Percentiles rank a stretch among this genome's conserved stretches.
These are phyloP conservation scores for Australoheros scitulus DNA, from an alignment of 2,113 vertebrate species.

Conservation along the genomic window DNA sequence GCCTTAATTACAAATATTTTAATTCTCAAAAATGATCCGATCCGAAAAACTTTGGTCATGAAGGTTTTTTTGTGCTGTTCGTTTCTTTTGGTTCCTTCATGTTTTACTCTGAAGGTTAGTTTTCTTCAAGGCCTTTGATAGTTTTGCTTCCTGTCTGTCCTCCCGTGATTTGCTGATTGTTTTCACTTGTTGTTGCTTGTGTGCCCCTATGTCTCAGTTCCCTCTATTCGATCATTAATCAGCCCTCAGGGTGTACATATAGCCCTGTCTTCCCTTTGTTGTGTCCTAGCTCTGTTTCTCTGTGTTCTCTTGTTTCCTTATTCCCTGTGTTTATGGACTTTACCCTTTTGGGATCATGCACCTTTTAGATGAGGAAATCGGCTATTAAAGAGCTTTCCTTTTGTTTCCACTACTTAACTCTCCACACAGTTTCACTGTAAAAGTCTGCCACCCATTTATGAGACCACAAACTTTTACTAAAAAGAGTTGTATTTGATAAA, in stretches of 20 bases:
- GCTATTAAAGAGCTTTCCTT: not conserved
- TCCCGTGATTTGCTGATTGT: not conserved
- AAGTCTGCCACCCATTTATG: not conserved
- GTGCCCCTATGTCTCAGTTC: not conserved
- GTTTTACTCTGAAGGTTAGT: not conserved
- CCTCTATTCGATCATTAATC: not conserved
- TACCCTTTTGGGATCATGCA: not conserved
- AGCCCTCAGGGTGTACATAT: not conserved
- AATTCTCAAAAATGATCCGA: not conserved
- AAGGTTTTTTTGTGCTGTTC: no score
- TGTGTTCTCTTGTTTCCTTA: not conserved
- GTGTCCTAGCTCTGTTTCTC: not conserved
- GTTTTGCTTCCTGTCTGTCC: not conserved
- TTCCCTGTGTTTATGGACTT: not conserved
- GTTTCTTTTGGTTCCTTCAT: not conserved
- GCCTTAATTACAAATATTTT: not conserved
- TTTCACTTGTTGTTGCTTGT: not conserved
- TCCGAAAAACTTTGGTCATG: no score
- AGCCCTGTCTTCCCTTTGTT: not conserved
- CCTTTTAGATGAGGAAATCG: not conserved
- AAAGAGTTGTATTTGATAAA: not conserved
- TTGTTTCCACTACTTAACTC: not conserved
- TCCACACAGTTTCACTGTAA: not conserved
- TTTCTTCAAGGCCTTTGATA: not conserved
- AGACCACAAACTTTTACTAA: not conserved